phyloP scores from a whole-genome alignment of 2,888 invertebrate genomes.

The Zhuqinia jingwanae region DNA sequence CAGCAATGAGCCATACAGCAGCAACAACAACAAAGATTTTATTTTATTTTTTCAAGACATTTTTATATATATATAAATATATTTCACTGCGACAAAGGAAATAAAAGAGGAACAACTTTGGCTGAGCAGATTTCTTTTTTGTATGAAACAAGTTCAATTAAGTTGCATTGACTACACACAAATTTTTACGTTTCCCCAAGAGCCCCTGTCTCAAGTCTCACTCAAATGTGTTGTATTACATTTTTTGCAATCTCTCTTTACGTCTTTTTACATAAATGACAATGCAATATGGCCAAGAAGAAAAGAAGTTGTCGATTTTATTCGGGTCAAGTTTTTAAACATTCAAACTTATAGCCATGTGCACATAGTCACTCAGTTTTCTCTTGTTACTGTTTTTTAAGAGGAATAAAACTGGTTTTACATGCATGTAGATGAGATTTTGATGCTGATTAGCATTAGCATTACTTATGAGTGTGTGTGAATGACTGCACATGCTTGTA shows the following conservation, averaged over 20 bases:
- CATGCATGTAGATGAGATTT: constrained; percentile 45
- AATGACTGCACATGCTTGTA: not conserved
- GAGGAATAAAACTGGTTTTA: constrained; percentile 68
- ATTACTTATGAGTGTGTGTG: not conserved
- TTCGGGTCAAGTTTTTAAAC: constrained; percentile 72
- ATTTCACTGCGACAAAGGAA: constrained; percentile 52
- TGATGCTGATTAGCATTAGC: constrained; percentile 38
- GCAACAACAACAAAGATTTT: constrained; percentile 9
- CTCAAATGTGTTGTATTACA: not conserved
- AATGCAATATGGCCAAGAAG: constrained; percentile 47
- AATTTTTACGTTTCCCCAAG: constrained; percentile 17
- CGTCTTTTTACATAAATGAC: constrained; percentile 18
- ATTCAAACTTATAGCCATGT: constrained; percentile 42
- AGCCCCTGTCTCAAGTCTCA: too few species aligned
- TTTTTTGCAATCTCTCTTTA: constrained; percentile 26
- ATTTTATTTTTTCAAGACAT: not conserved
- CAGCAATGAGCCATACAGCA: constrained; percentile 34
- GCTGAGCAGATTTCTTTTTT: constrained; percentile 47
- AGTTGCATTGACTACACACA: constrained; percentile 20
- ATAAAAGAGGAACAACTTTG: constrained; percentile 63
- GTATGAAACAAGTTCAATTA: constrained; percentile 61
- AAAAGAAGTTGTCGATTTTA: constrained; percentile 66
- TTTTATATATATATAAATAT: constrained; percentile 5
- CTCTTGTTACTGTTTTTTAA: constrained; percentile 59
- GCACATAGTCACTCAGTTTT: constrained; percentile 46